Percentiles rank a stretch among this genome's conserved stretches.
Conservation (phyloP, 1,140 invertebrate genomes). For the Drosophila sturtevanti region DNA sequence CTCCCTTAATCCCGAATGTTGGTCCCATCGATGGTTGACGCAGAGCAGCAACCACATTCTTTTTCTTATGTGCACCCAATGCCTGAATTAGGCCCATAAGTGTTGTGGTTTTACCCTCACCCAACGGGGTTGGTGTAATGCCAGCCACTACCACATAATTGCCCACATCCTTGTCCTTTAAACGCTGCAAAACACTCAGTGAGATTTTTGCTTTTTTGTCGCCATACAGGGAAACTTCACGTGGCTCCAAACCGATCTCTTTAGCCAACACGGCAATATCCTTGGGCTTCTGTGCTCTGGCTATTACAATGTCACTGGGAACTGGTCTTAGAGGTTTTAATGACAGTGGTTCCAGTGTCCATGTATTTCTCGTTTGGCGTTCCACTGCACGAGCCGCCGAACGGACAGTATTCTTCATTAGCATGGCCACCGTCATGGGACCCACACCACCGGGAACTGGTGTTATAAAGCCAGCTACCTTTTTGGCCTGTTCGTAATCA, state of each 20-base stretch:
- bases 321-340: slow-evolving; percentile 87
- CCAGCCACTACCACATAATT: slow-evolving; percentile 98
- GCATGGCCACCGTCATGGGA: slow-evolving; percentile 99
- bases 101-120: slow-evolving; percentile 99
- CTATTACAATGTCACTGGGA: slow-evolving; percentile 95
- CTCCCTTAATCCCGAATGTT: slow-evolving; percentile 98
- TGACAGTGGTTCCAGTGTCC: slow-evolving; percentile 87
- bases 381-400: slow-evolving; percentile 88
- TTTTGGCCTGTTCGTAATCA: slow-evolving; percentile 90
- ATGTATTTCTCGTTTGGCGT: slow-evolving; percentile 84
- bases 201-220: slow-evolving; percentile 98
- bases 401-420: slow-evolving; percentile 97
- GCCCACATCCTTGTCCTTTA: slow-evolving; percentile 88
- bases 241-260: slow-evolving; percentile 92
- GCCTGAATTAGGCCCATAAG: slow-evolving; percentile 97
- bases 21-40: slow-evolving; percentile 99
- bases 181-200: slow-evolving; percentile 90
- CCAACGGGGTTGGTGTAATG: slow-evolving; percentile 98
- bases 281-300: slow-evolving; percentile 94
- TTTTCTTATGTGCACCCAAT: slow-evolving; percentile 91
- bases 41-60: slow-evolving; percentile 96
- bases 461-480: slow-evolving; percentile 94
- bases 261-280: slow-evolving; percentile 89
- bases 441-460: slow-evolving; percentile 99
- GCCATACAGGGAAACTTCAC: slow-evolving; percentile 95